These are phyloP conservation scores for Lochmaea capreae DNA, from an alignment of 2,888 invertebrate species.

Conservation along the genomic window DNA sequence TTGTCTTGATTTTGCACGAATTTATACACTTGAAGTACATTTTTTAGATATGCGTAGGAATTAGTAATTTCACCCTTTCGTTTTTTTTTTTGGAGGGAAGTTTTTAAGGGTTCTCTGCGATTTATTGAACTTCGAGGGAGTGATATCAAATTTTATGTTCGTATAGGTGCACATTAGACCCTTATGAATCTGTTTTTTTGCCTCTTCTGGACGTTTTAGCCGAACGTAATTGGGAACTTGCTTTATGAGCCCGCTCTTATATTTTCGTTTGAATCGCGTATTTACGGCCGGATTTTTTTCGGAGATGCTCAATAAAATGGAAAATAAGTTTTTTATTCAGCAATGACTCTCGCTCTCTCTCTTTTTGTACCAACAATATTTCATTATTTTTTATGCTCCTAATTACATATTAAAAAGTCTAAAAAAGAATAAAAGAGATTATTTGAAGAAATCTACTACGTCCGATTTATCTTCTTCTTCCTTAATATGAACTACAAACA, in stretches of 20 bases:
- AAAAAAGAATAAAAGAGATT: too few species aligned
- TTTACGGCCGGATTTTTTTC: slow-evolving; percentile 18
- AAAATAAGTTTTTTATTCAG: slow-evolving; percentile 21
- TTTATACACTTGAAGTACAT: slow-evolving; percentile 42
- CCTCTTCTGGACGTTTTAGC: slow-evolving; percentile 30
- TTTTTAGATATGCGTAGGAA: slow-evolving; percentile 43
- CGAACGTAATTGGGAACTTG: slow-evolving; percentile 35
- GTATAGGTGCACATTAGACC: slow-evolving; percentile 42
- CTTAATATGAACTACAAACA: neutral
- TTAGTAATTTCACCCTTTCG: slow-evolving; percentile 56
- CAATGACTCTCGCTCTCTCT: neutral
- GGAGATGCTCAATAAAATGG: slow-evolving; percentile 18
- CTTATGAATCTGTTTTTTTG: slow-evolving; percentile 33
- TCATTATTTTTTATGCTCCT: neutral
- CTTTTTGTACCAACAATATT: neutral
- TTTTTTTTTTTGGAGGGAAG: slow-evolving; percentile 49
- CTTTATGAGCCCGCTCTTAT: slow-evolving; percentile 29
- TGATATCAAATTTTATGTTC: slow-evolving; percentile 45
- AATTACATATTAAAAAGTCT: too few species aligned
- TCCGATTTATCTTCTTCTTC: neutral
- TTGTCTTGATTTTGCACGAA: slow-evolving; percentile 35
- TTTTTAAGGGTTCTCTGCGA: slow-evolving; percentile 49
- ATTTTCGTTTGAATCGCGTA: slow-evolving; percentile 17
- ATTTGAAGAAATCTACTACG: neutral
- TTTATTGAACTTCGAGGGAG: slow-evolving; percentile 52